Conservation (phyloP, 2,888 invertebrate genomes). For the Hyalella azteca region DNA sequence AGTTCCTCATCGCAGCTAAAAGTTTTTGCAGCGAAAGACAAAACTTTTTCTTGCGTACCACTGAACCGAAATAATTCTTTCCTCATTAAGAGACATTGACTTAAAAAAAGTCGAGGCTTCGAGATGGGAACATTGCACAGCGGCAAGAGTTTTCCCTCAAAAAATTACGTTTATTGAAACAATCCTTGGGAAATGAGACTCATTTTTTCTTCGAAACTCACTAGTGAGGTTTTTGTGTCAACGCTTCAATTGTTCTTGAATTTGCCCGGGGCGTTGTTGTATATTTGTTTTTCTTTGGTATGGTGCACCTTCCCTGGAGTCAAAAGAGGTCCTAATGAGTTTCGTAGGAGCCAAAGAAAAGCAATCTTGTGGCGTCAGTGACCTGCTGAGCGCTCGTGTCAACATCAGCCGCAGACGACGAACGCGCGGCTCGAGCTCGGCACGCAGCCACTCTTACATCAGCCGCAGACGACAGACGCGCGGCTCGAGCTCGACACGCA, state of each 20-base stretch:
- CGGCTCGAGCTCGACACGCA: too few species aligned
- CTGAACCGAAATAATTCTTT: neutral
- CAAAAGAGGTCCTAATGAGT: slow-evolving; percentile 34
- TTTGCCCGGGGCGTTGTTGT: slow-evolving; percentile 5
- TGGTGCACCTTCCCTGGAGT: slow-evolving; percentile 25
- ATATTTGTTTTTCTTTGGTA: slow-evolving; percentile 24
- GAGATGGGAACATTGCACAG: slow-evolving; percentile 8
- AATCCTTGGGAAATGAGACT: neutral
- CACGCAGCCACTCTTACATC: too few species aligned
- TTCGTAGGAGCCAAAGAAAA: slow-evolving; percentile 25
- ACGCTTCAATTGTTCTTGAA: slow-evolving; percentile 21
- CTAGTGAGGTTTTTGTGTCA: neutral
- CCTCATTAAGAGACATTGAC: slow-evolving; percentile 1
- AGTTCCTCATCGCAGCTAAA: too few species aligned
- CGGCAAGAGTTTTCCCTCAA: neutral
- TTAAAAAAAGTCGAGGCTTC: neutral
- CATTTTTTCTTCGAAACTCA: slow-evolving; percentile 17
- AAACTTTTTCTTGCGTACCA: neutral
- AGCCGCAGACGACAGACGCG: too few species aligned
- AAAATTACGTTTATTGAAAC: neutral
- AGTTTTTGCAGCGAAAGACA: too few species aligned
- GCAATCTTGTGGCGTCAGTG: slow-evolving; percentile 23
- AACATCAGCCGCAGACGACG: slow-evolving; percentile 20
- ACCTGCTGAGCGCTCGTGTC: slow-evolving; percentile 20
- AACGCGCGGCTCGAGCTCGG: too few species aligned